A percentile compares a stretch with the other conserved stretches of the same genome.
Evolutionary conservation across 2,888 invertebrate genomes (phyloP).

Genomic region (Coleophora flavipennella): DNA sequence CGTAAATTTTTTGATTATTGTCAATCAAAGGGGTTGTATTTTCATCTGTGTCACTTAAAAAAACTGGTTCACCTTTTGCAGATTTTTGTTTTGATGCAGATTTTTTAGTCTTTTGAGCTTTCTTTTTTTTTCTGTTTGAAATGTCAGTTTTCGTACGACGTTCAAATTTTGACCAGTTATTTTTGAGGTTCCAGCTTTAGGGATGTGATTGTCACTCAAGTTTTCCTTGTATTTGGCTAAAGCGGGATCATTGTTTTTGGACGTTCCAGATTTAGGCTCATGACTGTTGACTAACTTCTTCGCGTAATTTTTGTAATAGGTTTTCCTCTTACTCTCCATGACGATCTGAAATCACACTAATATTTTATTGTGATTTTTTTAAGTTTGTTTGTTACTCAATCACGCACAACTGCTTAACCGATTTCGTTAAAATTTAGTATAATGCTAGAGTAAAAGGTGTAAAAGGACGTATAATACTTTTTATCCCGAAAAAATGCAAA

Average conservation of each 20-base stretch:
- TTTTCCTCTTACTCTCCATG: background rate
- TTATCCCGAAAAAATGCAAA: too few species aligned
- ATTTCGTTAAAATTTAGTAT: too few species aligned
- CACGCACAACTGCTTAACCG: too few species aligned
- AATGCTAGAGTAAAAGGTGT: too few species aligned
- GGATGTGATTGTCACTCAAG: too few species aligned
- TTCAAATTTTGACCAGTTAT: background rate
- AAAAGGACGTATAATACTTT: too few species aligned
- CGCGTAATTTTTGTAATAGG: background rate
- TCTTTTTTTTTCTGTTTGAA: background rate
- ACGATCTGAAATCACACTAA: background rate
- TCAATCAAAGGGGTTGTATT: background rate
- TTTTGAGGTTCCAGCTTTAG: background rate
- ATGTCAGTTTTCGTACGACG: background rate
- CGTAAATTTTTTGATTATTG: background rate
- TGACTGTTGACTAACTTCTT: background rate
- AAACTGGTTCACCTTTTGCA: background rate
- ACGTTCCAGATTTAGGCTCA: background rate
- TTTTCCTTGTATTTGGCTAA: too few species aligned
- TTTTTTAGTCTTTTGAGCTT: too few species aligned
- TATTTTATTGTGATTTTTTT: background rate
- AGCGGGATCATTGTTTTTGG: too few species aligned
- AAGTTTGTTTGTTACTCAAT: too few species aligned
- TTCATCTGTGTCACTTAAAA: background rate
- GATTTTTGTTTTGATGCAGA: background rate